Percentiles rank a stretch among this genome's conserved stretches.
phyloP scores from a whole-genome alignment of 2,888 invertebrate species.

The Tryphoninae sp. region DNA sequence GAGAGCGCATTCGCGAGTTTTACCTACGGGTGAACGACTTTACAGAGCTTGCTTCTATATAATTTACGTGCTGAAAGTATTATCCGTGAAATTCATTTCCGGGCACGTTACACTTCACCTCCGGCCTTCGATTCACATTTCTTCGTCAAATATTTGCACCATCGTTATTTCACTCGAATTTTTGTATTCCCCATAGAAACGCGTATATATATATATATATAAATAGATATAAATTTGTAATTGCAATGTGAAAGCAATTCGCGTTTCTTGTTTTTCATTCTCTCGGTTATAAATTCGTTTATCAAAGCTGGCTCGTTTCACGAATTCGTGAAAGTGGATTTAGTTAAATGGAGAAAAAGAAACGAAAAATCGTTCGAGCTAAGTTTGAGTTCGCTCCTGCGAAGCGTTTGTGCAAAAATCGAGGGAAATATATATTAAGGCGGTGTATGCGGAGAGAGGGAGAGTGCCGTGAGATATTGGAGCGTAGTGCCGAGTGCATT shows the following conservation, averaged over 20 bases:
- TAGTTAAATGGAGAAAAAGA: neutral
- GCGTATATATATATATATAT: no score
- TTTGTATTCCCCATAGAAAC: neutral
- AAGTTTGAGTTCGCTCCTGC: slow-evolving; percentile 15
- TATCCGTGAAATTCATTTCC: slow-evolving; percentile 34
- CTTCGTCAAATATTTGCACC: slow-evolving; percentile 6
- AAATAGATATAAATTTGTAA: no score
- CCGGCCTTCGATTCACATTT: slow-evolving; percentile 18
- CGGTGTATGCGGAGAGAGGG: slow-evolving; percentile 4
- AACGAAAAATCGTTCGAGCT: slow-evolving; percentile 4
- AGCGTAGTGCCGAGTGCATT: slow-evolving; percentile 48
- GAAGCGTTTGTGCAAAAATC: slow-evolving; percentile 33
- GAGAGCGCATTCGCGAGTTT: slow-evolving; percentile 1
- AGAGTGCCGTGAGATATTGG: slow-evolving; percentile 46
- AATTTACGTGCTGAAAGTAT: slow-evolving; percentile 39
- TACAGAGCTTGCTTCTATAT: slow-evolving; percentile 28
- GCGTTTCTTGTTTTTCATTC: neutral
- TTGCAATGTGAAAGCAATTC: neutral
- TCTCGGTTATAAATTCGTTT: neutral
- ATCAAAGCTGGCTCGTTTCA: slow-evolving; percentile 5
- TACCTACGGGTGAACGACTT: slow-evolving; percentile 31
- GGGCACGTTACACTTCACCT: slow-evolving; percentile 19
- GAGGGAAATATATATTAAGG: slow-evolving; percentile 21
- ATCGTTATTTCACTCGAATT: neutral
- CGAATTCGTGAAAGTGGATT: slow-evolving; percentile 30